Conservation (phyloP, 2,797 vertebrate genomes). For the Clarias pachynema region DNA sequence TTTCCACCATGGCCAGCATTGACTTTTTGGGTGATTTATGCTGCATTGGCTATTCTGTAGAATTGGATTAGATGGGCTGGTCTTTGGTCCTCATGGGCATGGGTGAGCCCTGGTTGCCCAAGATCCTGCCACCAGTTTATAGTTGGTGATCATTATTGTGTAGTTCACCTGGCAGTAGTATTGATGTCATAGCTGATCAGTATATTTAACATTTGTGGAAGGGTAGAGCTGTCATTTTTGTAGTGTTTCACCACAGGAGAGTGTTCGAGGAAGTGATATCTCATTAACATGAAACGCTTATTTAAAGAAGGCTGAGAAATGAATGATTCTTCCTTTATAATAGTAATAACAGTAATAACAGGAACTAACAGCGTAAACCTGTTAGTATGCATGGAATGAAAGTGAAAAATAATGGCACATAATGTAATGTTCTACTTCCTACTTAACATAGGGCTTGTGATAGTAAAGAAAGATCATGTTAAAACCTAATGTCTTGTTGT, state of each 20-base stretch:
- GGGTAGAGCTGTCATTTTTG: not conserved
- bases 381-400: too few relatives aligned
- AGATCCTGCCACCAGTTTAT: too few relatives aligned
- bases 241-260: not conserved
- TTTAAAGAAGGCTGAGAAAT: not conserved
- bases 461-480: not conserved
- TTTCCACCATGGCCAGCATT: too few relatives aligned
- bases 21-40: too few relatives aligned
- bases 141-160: too few relatives aligned
- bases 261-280: not conserved
- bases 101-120: too few relatives aligned
- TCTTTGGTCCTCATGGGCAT: too few relatives aligned
- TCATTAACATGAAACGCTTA: not conserved
- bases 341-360: not conserved
- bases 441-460: not conserved
- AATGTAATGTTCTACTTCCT: not conserved
- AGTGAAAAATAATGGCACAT: not conserved
- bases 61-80: too few relatives aligned
- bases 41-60: too few relatives aligned
- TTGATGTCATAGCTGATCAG: too few relatives aligned
- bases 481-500: not conserved
- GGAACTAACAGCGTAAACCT: not conserved
- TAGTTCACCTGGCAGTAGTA: too few relatives aligned
- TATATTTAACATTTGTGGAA: not conserved
- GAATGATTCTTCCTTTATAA: not conserved